Evolutionary conservation across 1,140 invertebrate genomes (phyloP), one percentile per base, ranked within the genome.

Genomic region (Drosophila sp.): DNA sequence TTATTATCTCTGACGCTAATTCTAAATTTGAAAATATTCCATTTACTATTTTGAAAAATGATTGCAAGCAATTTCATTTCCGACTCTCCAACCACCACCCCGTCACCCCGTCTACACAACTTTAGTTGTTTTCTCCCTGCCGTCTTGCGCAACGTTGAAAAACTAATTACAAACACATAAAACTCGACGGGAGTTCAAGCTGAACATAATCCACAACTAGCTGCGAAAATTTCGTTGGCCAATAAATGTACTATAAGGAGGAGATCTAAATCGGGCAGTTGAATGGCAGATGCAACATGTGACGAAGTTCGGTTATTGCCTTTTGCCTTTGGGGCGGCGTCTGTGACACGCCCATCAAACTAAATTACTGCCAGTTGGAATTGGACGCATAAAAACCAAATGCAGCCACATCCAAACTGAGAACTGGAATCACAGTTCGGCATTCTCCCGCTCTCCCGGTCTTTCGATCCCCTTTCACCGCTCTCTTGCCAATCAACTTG

Each of bases 11-110:
- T 62, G 61, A 77, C 80, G 80, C 82, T 86, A 87, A 86, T 83
- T 83, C 86, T 59, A 86, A 86, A 81, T 86, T 86, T 86, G 66
- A 51, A 89, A 89, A 89, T 89, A 89, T 80, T 83, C 76, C 79
- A 89, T 89, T 89, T 74, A 89, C 79, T 83, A 83, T 89, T 87
- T 89, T 89, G 76, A 77, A 89, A 89, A 89, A 89, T 80, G 84
- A 89, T 89, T 89, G 83, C 83, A 66, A 89, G 83, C 83, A 77
- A 89, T 89, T 89, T 89, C 83, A 89, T 89, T 89, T 89, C 83
- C 83, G 83, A 50, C 54, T 78, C 67, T 13, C 27, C 2, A 13
- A 13, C 27, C 21, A n/a, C n/a, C 45, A 11, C 18, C 50, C 8
- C 16, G 1, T 0, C 16, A 43, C 11, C 11, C 51, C 14, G 9